Evolutionary conservation across 92 coral and sea anemone species (phyloP).

Genomic region (Pocillopora meandrina): DNA sequence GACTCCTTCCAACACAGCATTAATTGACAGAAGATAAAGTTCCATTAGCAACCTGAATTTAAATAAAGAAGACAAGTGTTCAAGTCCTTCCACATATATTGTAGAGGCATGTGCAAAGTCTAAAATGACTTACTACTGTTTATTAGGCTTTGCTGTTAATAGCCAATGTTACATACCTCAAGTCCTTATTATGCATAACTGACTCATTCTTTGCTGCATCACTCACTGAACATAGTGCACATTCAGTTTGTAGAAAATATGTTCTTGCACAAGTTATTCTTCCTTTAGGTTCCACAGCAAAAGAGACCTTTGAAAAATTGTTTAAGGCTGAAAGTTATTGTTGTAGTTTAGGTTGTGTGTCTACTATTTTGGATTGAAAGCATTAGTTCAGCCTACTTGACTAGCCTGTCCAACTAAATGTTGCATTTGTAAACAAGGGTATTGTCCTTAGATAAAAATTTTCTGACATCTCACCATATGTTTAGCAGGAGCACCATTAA

Average conservation of each 20-base stretch:
- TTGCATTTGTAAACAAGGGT: no score
- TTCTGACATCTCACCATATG: constrained; percentile 64
- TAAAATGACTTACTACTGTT: no score
- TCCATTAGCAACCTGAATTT: constrained; percentile 61
- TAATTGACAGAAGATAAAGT: constrained; percentile 72
- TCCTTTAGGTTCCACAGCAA: constrained; percentile 83
- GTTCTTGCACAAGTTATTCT: constrained; percentile 77
- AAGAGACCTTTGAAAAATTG: constrained; percentile 57
- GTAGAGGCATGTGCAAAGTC: not conserved
- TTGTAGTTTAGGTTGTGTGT: no score
- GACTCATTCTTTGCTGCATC: constrained; percentile 7
- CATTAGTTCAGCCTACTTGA: no score
- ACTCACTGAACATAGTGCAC: constrained; percentile 36
- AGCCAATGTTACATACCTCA: constrained; percentile 6
- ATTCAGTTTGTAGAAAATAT: constrained; percentile 81
- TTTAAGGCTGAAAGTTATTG: not conserved
- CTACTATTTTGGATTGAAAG: no score
- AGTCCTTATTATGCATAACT: constrained; percentile 23
- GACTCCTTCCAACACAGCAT: constrained; percentile 70
- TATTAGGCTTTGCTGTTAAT: no score
- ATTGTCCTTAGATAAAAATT: no score
- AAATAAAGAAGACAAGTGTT: not conserved
- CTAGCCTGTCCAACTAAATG: no score
- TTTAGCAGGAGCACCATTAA: constrained; percentile 68
- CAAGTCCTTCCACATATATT: not conserved